Conservation (phyloP, 92 coral and sea anemone species). For the Plumapathes pennacea region DNA sequence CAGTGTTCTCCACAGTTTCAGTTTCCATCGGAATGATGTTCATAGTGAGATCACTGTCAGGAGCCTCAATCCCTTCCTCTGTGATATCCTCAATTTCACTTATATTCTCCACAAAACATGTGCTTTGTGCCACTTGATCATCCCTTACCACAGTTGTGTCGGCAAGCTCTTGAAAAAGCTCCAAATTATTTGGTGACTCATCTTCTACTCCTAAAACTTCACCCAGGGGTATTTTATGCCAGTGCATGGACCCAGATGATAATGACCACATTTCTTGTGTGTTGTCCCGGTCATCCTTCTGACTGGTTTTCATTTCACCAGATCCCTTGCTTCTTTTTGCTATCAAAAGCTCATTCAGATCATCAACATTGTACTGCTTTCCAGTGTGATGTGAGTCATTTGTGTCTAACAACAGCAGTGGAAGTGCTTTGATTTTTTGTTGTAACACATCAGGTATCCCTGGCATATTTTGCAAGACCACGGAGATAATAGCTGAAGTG, state of each 20-base stretch:
- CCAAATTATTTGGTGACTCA: constrained; percentile 14
- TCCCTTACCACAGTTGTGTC: no score
- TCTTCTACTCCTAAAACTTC: constrained; percentile 52
- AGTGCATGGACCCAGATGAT: constrained; percentile 31
- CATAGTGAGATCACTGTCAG: no score
- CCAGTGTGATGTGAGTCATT: background rate
- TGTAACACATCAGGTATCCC: constrained; percentile 18
- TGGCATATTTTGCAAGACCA: constrained; percentile 53
- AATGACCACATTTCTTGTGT: constrained; percentile 34
- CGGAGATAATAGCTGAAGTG: constrained; percentile 16
- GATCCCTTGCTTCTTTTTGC: background rate
- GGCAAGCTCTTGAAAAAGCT: no score
- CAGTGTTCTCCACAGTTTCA: no score
- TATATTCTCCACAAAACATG: no score
- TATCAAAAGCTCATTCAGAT: constrained; percentile 3
- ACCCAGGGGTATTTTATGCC: constrained; percentile 76
- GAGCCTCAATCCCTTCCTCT: no score
- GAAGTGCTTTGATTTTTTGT: constrained; percentile 36
- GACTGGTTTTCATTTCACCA: background rate
- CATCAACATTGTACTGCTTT: background rate
- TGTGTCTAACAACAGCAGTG: constrained; percentile 1
- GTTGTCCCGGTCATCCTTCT: background rate
- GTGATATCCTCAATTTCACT: no score
- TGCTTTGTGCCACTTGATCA: no score
- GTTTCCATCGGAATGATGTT: no score